phyloP scores from a whole-genome alignment of 2,888 invertebrate genomes.

The Penaeus monodon region DNA sequence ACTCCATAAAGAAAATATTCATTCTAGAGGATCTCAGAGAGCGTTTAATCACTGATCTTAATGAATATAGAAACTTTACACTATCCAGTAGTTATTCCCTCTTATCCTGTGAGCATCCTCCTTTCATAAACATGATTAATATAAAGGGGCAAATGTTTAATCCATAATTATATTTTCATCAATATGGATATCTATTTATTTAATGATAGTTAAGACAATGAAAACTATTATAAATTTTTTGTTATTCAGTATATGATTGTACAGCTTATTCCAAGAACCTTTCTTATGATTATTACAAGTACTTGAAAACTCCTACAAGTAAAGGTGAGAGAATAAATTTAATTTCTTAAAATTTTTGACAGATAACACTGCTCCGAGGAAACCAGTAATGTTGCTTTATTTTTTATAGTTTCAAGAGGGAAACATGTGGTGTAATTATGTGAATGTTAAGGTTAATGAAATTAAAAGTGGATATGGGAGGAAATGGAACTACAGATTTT shows the following conservation, averaged over 20 bases:
- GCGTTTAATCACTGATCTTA: constrained; percentile 38
- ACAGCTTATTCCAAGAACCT: too few species aligned
- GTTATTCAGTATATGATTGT: not conserved
- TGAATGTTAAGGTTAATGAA: too few species aligned
- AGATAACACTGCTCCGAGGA: too few species aligned
- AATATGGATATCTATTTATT: not conserved
- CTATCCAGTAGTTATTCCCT: constrained; percentile 39
- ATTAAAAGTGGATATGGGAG: too few species aligned
- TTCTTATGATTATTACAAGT: too few species aligned
- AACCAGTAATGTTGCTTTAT: too few species aligned
- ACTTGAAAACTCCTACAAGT: too few species aligned
- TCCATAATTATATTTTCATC: constrained; percentile 18
- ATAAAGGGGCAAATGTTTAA: constrained; percentile 61
- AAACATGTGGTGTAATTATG: too few species aligned
- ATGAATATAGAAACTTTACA: constrained; percentile 53
- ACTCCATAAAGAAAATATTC: constrained; percentile 45
- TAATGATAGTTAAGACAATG: not conserved
- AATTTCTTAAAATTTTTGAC: too few species aligned
- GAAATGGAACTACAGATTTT: too few species aligned
- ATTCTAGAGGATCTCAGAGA: constrained; percentile 42
- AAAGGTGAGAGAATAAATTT: too few species aligned
- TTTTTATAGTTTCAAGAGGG: too few species aligned
- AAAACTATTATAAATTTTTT: not conserved
- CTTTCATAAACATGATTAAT: constrained; percentile 56
- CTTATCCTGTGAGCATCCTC: constrained; percentile 52